Base-by-base conservation (phyloP, 2,113 vertebrate species). In the Psettodes erumei region DNA sequence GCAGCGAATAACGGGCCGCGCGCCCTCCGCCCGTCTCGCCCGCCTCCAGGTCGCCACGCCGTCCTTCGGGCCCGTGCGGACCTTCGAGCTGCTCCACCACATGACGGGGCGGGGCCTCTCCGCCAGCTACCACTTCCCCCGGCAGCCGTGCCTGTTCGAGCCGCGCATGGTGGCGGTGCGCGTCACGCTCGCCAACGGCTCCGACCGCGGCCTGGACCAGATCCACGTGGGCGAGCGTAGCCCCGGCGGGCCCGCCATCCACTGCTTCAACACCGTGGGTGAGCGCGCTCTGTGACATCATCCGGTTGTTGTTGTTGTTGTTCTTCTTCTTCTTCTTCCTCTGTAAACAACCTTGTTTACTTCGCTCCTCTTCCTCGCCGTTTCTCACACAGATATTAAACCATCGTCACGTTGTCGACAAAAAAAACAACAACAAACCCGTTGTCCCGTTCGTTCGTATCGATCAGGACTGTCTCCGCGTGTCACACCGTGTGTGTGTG, bases 51-150 rank as follows among this genome's bases (percentile, higher is more conserved):
- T 98, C 48, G 93, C 89, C 79, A 74, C 84, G 19, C 95, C 95
- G 13, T 90, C 95, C 12, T 96, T 96, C 74, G 93, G 96, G 33
- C 96, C 96, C 2, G 86, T 91, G 80, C 95, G 93, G 88, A 94
- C 92, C 23, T 88, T 95, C 8, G 95, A 95, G 77, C 93, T 98
- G 32, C 96, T 99, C 88, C 98, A 99, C 90, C 95, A 96, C 40
- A 98, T 99, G 97, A 96, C 93, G 28, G 97, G 96, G 7, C 98
- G 96, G 90, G 98, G 98, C 54, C 94, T 99, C 58, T 94, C 96
- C 0, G 97, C 96, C 55, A 88, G 94, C 60, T 98, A 98, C 88
- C 93, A 92, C 78, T 99, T 99, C 88, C 94, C 96, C 83, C 91
- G 98, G 82, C 96, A 96, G 70, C 92, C 94, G 1, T 94, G 95